Percentiles rank a stretch among this genome's conserved stretches.
Conservation (phyloP, 2,113 vertebrate species). For the Cranoglanis bouderius region DNA sequence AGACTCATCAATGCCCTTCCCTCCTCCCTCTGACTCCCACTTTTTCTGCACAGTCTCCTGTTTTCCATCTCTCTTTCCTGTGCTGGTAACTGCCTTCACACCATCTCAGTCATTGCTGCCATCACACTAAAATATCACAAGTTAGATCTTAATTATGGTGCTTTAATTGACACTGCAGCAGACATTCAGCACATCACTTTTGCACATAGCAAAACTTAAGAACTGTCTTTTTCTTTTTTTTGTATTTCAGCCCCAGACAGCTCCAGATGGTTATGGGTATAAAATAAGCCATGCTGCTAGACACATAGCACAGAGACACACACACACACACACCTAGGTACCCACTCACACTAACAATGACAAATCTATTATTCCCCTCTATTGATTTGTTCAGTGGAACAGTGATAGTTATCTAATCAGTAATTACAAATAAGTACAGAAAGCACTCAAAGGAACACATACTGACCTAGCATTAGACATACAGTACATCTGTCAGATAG, state of each 20-base stretch:
- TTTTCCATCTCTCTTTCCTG: slow-evolving; percentile 7
- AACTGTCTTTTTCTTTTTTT: slow-evolving; percentile 13
- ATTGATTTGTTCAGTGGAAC: neutral
- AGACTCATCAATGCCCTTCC: slow-evolving; percentile 4
- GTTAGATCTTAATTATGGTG: slow-evolving; percentile 52
- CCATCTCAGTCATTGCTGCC: slow-evolving; percentile 44
- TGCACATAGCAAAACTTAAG: slow-evolving; percentile 22
- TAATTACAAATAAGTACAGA: neutral
- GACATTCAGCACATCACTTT: slow-evolving; percentile 33
- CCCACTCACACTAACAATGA: neutral
- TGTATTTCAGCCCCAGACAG: slow-evolving; percentile 2
- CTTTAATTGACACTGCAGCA: slow-evolving; percentile 49
- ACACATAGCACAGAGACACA: neutral
- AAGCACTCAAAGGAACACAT: too few relatives aligned
- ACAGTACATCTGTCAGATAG: too few relatives aligned
- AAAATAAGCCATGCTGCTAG: slow-evolving; percentile 14
- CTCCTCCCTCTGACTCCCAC: neutral
- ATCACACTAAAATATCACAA: slow-evolving; percentile 33
- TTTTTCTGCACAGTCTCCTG: neutral
- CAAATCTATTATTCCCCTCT: neutral
- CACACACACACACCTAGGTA: neutral
- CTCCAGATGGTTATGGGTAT: slow-evolving; percentile 6
- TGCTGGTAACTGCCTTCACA: slow-evolving; percentile 44
- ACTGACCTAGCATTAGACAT: too few relatives aligned
- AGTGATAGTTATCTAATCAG: neutral